Evolutionary conservation across 2,888 invertebrate species (phyloP), one percentile per base, ranked within the genome.

Genomic region (Brachypalpus laphriformis): DNA sequence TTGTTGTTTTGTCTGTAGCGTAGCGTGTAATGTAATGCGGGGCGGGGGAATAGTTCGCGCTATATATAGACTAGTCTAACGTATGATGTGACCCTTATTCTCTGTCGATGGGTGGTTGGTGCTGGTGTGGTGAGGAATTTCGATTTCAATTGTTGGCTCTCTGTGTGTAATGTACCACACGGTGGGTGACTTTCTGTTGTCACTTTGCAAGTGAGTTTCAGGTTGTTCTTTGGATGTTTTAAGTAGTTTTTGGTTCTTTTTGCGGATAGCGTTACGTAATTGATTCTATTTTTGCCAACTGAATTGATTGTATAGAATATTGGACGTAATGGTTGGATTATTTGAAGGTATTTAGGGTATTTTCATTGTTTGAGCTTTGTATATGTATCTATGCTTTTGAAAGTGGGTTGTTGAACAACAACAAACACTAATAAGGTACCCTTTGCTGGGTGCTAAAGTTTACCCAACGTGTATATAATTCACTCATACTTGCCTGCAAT

Each of bases 51-150:
- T 45, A 45, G 37, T 45, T 9, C 18, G 11, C 14, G 37, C 34
- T 76, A 59, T 59, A 68, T 76, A 66, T 76, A 76, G 76, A 76
- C 31, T 28, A 42, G 57, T 68, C 54, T 74, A 65, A 63, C 20
- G 34, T 63, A 68, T 59, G 75, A 75, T 57, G 66, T 68, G 76
- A 68, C 57, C 75, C 66, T 59, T 76, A 56, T 56, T 18, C 34
- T 34, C 34, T 34, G 25, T 57, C 11, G 65, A 31, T 57, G 57
- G 57, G 56, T 34, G 47, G 56, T 20, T n/a, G n/a, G 18, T 8
- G 37, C n/a, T 18, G 31, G 25, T 1, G 56, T 47, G 65, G 40
- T 57, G 63, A 57, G 28, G 47, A 63, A 61, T 77, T 63, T 70
- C 56, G 54, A 70, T 56, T 77, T 71, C 49, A 25, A 22, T 49